A percentile compares a stretch with the other conserved stretches of the same genome.
Conservation (phyloP, 1,140 invertebrate genomes). For the Triops cancriformis region DNA sequence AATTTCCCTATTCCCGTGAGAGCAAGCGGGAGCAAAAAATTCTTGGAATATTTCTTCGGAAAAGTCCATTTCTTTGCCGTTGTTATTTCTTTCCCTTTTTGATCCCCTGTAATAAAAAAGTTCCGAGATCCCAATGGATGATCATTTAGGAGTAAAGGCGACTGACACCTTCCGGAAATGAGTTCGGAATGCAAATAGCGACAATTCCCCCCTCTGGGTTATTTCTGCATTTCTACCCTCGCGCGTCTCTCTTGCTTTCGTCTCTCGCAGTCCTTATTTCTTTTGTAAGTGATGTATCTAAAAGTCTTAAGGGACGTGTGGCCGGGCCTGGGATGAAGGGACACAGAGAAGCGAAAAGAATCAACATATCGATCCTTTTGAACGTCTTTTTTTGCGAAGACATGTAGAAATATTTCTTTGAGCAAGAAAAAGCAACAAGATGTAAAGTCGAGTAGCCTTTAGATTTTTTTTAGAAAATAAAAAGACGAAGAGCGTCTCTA, state of each 20-base stretch:
- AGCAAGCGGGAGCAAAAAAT: not conserved
- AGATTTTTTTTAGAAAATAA: too few species aligned
- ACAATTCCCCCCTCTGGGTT: not conserved
- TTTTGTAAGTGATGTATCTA: not conserved
- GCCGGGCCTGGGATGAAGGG: not conserved
- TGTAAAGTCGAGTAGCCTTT: not conserved
- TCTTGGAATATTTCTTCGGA: not conserved
- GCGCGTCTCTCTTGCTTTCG: not conserved
- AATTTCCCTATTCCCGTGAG: not conserved
- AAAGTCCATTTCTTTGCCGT: not conserved
- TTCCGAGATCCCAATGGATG: not conserved
- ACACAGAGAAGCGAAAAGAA: not conserved
- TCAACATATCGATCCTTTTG: constrained; percentile 3
- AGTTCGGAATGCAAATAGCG: not conserved
- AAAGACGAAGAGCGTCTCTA: too few species aligned
- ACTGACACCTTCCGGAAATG: constrained; percentile 12
- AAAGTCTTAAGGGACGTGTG: not conserved
- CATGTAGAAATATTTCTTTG: not conserved
- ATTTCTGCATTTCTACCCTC: not conserved
- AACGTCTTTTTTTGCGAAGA: not conserved
- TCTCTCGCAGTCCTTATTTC: too few species aligned
- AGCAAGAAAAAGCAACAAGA: not conserved
- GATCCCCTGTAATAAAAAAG: too few species aligned
- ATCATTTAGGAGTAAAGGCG: not conserved
- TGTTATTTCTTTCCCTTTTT: not conserved